Base-by-base conservation (phyloP, 2,113 vertebrate species). In the Todiramphus chloris region DNA sequence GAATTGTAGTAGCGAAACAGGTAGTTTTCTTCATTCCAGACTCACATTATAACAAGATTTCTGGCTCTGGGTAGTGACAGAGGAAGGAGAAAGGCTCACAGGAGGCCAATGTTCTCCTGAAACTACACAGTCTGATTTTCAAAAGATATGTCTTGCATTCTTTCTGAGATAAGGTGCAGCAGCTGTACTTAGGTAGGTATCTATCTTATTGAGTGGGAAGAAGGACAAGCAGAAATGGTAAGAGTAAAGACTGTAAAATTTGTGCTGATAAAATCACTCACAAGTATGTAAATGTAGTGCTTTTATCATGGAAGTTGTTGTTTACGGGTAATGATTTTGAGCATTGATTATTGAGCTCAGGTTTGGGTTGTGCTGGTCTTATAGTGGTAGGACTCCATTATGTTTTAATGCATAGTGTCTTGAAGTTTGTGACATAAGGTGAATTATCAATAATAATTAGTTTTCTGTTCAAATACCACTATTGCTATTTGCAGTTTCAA, bases 301-400 rank as follows among this genome's bases (percentile, higher is more conserved):
- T 62, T 84, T 72, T 62, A 58, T 11, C 9, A 11, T 11, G 11
- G 59, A 58, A 63, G 13, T 4, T 30, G 23, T n/a, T 67, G 5
- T 18, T 44, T 58, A 17, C 17, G 28, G 50, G 14, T 68, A 13
- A 8, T 39, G 25, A 51, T 68, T 68, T 58, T 73, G 28, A 43
- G 10, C 24, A 30, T 6, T 74, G 44, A 23, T 15, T 30, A 10
- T 17, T 64, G 24, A 63, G 43, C 30, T 85, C 17, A 21, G 15
- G 16, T 50, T 67, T 58, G 59, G 11, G 13, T 50, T 35, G 13
- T 33, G 16, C 21, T 73, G 25, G 13, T 76, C 5, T 60, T 58
- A 28, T 2, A n/a, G 35, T 37, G 31, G 20, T 59, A 50, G 24
- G 25, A 51, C 3, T 10, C 3, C 0, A 1, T 27, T 28, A 25